These are phyloP conservation scores for Nothoprocta pentlandii DNA, from an alignment of 2,113 vertebrate species.

Conservation along the genomic window DNA sequence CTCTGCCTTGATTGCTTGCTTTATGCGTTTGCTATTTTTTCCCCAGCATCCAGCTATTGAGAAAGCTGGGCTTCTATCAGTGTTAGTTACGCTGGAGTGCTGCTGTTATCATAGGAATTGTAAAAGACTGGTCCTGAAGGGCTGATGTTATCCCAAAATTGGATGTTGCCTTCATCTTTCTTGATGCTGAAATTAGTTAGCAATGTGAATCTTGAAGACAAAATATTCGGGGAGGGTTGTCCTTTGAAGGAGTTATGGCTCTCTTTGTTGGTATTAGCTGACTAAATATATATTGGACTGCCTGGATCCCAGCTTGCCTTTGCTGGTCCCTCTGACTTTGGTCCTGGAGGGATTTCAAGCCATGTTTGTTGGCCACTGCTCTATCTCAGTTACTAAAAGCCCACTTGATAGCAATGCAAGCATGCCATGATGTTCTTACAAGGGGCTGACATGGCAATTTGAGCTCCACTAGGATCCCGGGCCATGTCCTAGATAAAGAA, in stretches of 20 bases:
- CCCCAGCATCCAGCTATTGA: neutral
- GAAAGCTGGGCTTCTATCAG: neutral
- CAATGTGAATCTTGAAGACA: neutral
- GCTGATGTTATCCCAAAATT: neutral
- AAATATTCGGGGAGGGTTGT: accelerated
- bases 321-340: neutral
- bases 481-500: neutral
- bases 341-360: neutral
- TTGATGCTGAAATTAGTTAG: neutral
- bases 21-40: neutral
- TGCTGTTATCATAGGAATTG: accelerated
- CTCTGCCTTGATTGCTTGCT: neutral
- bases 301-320: neutral
- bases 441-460: neutral
- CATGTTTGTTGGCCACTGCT: accelerated
- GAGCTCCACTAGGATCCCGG: neutral
- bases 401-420: neutral
- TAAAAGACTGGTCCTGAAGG: neutral
- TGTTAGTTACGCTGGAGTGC: neutral
- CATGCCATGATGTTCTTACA: neutral
- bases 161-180: neutral
- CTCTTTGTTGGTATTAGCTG: neutral
- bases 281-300: neutral
- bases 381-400: neutral
- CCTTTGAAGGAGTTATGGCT: neutral